Base-by-base conservation (phyloP, 2,888 invertebrate genomes). In the Neoaliturus tenellus region DNA sequence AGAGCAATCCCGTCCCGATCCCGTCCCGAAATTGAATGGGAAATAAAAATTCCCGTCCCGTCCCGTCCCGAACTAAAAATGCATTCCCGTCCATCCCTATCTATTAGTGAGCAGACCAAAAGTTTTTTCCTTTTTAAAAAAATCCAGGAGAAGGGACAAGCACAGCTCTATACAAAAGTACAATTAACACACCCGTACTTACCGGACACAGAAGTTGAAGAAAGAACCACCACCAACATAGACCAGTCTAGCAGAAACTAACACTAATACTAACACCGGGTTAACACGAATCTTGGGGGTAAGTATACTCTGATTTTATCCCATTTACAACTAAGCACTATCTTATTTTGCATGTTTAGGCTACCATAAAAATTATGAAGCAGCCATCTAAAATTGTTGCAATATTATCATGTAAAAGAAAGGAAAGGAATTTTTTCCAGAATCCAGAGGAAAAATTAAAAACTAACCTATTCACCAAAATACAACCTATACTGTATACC, bases 201-300 rank as follows among this genome's bases (percentile, higher is more conserved):
- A 71, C 71, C 71, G 4, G 20, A 41, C 35, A 71, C 35, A 71
- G 71, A 71, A 71, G 71, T 20, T 35, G 41, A 71, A 71, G 71
- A 71, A 71, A 33, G 5, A 71, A 23, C 71, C 35, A 41, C 71
- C 71, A 41, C 71, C 71, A 71, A 35, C 71, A 71, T 1, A 35
- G 39, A 28, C 28, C 14, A 62, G 25, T 31, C 31, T 28, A 62
- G 17, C 62, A 10, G n/a, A 25, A 4, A 51, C 51, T 51, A 55
- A 44, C 4, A 62, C 62, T 62, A 62, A 28, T 31, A 28, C 62
- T 31, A n/a, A 62, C 62, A 62, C 62, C 62, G 62, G 62, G 62
- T 62, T 62, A 62, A 28, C 62, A 62, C 62, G 17, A 28, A 62
- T 14, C 8, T 14, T 62, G 23, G 48, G 3, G 8, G 14, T 48